Conservation (phyloP, 2,113 vertebrate genomes). For the Speoplatyrhinus poulsoni region DNA sequence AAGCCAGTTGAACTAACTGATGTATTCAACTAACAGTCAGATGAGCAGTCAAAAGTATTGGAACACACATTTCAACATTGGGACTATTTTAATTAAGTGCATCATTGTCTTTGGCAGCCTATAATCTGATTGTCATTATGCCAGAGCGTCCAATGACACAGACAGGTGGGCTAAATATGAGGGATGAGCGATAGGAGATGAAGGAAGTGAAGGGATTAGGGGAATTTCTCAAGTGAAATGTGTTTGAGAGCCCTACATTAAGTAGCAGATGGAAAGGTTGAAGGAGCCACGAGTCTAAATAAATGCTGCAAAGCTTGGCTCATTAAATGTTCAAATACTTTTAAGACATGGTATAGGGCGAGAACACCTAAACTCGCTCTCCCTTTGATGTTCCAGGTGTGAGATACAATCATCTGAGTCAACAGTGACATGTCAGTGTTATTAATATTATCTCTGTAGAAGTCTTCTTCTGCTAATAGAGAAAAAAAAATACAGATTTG, state of each 20-base stretch:
- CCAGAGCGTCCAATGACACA: conserved; percentile 37
- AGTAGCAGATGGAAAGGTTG: conserved; percentile 19
- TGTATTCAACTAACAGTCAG: neutral
- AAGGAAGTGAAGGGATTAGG: conserved; percentile 15
- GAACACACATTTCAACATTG: neutral
- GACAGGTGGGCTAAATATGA: conserved; percentile 17
- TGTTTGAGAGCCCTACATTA: neutral
- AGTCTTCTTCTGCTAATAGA: conserved; percentile 1
- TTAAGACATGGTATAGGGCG: conserved; percentile 26
- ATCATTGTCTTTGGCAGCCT: conserved; percentile 20
- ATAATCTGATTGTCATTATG: conserved; percentile 44
- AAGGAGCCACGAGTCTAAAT: neutral
- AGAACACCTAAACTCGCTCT: neutral
- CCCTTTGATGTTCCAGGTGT: conserved; percentile 75
- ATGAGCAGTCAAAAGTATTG: neutral
- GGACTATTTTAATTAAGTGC: neutral
- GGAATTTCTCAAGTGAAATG: conserved; percentile 18
- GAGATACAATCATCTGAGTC: conserved; percentile 62
- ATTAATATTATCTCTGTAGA: conserved; percentile 59
- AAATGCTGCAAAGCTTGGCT: conserved; percentile 8
- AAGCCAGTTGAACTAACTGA: neutral
- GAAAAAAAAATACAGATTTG: neutral
- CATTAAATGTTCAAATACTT: conserved; percentile 2
- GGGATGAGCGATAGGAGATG: neutral
- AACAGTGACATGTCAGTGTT: conserved; percentile 54